These are phyloP conservation scores for Tanaodytes sp. DNA, from an alignment of 2,888 invertebrate genomes.

Conservation along the genomic window DNA sequence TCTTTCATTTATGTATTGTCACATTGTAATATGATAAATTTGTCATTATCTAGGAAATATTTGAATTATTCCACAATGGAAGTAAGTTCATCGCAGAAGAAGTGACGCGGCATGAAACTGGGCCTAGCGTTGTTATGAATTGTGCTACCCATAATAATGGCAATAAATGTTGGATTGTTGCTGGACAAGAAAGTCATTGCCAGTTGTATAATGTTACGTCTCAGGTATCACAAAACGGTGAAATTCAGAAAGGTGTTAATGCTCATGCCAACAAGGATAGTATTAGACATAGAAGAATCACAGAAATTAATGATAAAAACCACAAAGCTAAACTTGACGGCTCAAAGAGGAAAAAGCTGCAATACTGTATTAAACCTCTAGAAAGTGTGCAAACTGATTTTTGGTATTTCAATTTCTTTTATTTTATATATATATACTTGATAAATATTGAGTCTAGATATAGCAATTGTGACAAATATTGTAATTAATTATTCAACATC, in stretches of 20 bases:
- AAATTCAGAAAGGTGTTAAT: conserved; percentile 75
- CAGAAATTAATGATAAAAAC: conserved; percentile 74
- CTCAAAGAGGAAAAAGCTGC: conserved; percentile 76
- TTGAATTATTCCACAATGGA: conserved; percentile 90
- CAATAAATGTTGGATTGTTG: conserved; percentile 85
- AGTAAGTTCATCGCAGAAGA: conserved; percentile 88
- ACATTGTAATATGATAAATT: too few relatives aligned
- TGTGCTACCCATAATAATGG: conserved; percentile 83
- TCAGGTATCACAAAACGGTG: conserved; percentile 72
- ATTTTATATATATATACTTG: too few relatives aligned
- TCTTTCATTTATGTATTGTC: too few relatives aligned
- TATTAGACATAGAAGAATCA: conserved; percentile 76
- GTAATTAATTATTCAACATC: too few relatives aligned
- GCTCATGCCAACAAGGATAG: conserved; percentile 61
- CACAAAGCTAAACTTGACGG: conserved; percentile 51
- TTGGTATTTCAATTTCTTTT: too few relatives aligned
- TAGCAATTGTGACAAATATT: too few relatives aligned
- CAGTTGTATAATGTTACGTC: conserved; percentile 84
- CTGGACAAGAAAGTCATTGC: conserved; percentile 93
- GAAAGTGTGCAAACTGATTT: conserved; percentile 92
- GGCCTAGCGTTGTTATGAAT: conserved; percentile 93
- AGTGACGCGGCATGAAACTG: conserved; percentile 91
- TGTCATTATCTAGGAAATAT: conserved; percentile 83
- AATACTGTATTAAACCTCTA: conserved; percentile 83
- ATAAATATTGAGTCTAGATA: too few relatives aligned